Base-by-base conservation (phyloP, 2,888 invertebrate genomes). In the Agapetus fuscipes region DNA sequence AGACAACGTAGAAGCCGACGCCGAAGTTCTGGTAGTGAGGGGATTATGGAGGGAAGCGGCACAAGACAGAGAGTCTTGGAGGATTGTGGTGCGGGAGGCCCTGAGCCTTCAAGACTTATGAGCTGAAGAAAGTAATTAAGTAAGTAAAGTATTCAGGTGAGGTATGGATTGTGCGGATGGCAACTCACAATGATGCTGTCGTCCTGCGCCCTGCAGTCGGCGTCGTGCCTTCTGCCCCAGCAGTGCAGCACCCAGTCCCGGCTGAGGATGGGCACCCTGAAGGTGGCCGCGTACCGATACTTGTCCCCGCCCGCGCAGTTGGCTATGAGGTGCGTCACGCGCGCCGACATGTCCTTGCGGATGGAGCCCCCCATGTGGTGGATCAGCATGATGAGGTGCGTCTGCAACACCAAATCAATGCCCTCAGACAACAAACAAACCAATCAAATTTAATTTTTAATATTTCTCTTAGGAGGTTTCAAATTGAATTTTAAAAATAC, bases 291-390 rank as follows among this genome's bases (percentile, higher is more conserved):
- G 65, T 90, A 90, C 66, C 87, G 81, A 64, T 95, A 96, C 70
- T 95, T 95, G 53, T 89, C 87, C 44, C 94, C 93, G 31, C 83
- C 83, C 53, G 86, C 85, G 53, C 79, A 76, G 55, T 86, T 87
- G 48, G 95, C 89, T 52, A 97, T 88, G 51, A 97, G 74, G 72
- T 96, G 95, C 37, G 95, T 96, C 51, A 91, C 86, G 58, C 83
- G 84, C 41, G 79, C 76, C 46, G 80, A 80, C 76, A 90, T 83
- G 57, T 95, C 91, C 66, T 86, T 88, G 49, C 93, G 78, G 56
- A 95, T 87, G 53, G 90, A 90, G 33, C 95, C 96, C 52, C 94
- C 94, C 95, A 96, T 95, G 60, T 85, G 84, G 71, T 95, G 95
- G 53, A 95, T 86, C 60, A 91, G 71, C 52, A 83, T 83, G 53